Evolutionary conservation across 2,888 invertebrate genomes (phyloP), one percentile per base, ranked within the genome.

Genomic region (Epirrita christyi): DNA sequence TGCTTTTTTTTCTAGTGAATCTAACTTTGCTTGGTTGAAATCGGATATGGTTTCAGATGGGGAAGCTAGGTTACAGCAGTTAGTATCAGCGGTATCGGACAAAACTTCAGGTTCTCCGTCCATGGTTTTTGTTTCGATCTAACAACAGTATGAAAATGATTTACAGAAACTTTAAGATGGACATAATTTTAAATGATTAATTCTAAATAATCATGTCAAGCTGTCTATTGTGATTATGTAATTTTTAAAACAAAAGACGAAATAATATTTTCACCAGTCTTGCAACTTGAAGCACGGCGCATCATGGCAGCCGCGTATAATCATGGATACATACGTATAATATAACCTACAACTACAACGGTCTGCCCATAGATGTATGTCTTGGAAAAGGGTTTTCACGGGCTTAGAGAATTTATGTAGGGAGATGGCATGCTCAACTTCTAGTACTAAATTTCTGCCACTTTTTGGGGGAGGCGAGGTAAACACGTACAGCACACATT

Each of bases 1-100:
- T 58, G 92, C 91, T 74, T 92, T 92, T 73, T 91, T 92, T 64
- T 91, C 91, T 59, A 91, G 73, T 15, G 89, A 83, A 68, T 91
- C 91, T 64, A 86, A 73, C 77, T 83, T 91, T 29, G 85, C 84
- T 75, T 89, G 89, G 69, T 81, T 81, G 58, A 78, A 79, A 65
- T 89, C 89, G 53, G 88, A 86, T 59, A 81, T 57, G 32, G 83
- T 82, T 71, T 88, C 88, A 53, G 88, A 86, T 53, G 80, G 73
- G 21, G 85, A 80, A 58, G 80, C 77, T 45, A 85, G 67, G 67
- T 88, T 87, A 67, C 85, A 87, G 61, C 85, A 87, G 61, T 84
- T 87, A 48, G 85, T 86, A n/a, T n/a, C n/a, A 45, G 76, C 85
- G 50, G 85, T 83, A 64, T 91, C 88, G 58, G 89, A 88, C 61